Evolutionary conservation across 2,113 vertebrate species (phyloP).

Genomic region (Montifringilla adamsi): DNA sequence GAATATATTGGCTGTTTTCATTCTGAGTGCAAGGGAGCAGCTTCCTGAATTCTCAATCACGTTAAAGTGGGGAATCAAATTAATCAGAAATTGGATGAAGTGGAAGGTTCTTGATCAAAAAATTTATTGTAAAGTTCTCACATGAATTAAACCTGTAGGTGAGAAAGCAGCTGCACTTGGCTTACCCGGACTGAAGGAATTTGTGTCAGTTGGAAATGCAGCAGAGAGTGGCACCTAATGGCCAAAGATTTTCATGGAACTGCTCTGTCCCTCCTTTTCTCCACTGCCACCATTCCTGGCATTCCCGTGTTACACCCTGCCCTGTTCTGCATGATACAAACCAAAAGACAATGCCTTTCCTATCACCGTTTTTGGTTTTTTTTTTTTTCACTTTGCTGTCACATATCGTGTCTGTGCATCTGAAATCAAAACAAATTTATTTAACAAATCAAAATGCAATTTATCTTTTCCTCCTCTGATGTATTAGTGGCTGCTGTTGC

Average conservation of each 20-base stretch:
- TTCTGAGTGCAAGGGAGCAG: neutral
- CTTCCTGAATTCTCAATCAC: neutral
- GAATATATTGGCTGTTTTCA: neutral
- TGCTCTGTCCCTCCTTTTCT: neutral
- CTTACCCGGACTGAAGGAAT: neutral
- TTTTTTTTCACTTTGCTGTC: neutral
- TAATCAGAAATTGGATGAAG: constrained; percentile 14
- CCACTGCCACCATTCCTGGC: neutral
- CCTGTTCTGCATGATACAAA: neutral
- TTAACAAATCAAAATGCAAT: neutral
- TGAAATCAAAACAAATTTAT: neutral
- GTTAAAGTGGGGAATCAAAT: constrained; percentile 11
- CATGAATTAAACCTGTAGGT: neutral
- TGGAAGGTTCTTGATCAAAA: constrained; percentile 4
- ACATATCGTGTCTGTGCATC: neutral
- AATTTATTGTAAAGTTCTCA: neutral
- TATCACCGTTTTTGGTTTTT: neutral
- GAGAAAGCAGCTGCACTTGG: neutral
- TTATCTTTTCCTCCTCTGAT: neutral
- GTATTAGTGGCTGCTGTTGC: neutral
- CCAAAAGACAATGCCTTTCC: neutral
- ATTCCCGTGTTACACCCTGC: accelerated
- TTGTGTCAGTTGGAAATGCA: neutral
- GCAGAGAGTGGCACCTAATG: constrained; percentile 53
- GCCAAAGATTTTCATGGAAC: neutral